Conservation (phyloP, 2,113 vertebrate species). For the Podocnemis expansa region DNA sequence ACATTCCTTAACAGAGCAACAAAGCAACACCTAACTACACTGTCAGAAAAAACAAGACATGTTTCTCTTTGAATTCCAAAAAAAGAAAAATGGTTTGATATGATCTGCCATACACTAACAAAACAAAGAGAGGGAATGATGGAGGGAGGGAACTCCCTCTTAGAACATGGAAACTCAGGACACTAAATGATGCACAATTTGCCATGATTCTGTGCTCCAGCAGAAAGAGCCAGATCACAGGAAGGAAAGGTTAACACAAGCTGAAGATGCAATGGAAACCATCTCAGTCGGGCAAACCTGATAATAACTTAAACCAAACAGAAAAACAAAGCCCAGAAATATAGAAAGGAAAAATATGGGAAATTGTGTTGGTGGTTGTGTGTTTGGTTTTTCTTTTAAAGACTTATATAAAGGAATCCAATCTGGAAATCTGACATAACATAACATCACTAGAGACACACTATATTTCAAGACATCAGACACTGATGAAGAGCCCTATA, state of each 20-base stretch:
- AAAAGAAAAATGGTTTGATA: slow-evolving; percentile 14
- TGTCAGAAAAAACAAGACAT: neutral
- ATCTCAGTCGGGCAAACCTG: neutral
- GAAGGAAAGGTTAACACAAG: slow-evolving; percentile 51
- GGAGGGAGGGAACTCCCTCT: neutral
- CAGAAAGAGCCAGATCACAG: slow-evolving; percentile 54
- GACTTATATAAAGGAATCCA: neutral
- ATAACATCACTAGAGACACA: neutral
- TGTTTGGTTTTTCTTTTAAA: neutral
- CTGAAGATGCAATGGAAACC: slow-evolving; percentile 33
- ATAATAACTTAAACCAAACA: neutral
- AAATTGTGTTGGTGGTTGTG: neutral
- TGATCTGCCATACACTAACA: neutral
- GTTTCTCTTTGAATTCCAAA: neutral
- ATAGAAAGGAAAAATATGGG: neutral
- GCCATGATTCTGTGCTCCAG: slow-evolving; percentile 41
- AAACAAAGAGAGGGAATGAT: neutral
- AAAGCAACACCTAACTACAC: neutral
- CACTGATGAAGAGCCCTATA: neutral
- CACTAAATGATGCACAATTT: slow-evolving; percentile 54
- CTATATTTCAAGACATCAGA: neutral
- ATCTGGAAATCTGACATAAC: neutral
- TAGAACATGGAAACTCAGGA: slow-evolving; percentile 38
- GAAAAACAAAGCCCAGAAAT: neutral
- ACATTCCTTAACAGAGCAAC: neutral